Base-by-base conservation (phyloP, 2,797 vertebrate species). In the Cichlasoma orientale region DNA sequence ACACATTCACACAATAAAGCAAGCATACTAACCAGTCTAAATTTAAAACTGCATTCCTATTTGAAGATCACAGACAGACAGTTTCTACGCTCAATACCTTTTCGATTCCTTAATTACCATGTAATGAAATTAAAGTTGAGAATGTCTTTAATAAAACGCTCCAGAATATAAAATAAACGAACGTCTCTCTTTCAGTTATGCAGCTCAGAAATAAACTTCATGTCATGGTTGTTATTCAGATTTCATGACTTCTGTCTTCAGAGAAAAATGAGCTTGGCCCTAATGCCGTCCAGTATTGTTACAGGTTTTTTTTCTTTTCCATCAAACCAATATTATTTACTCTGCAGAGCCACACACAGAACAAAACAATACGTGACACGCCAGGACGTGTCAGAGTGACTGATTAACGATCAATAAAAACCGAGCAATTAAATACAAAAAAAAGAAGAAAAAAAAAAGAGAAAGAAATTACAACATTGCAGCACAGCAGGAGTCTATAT, bases 111-210 rank as follows among this genome's bases (percentile, higher is more conserved):
- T 77, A 82, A 90, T 89, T 85, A 84, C 57, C 78, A 66, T 76
- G 77, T 74, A 83, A 82, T 79, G 68, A 88, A 89, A 82, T 74
- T 19, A 78, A 81, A 27, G 66, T 63, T 56, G n/a, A 78, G 74
- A 73, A 72, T 69, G 16, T 36, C 56, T 38, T 70, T 47, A 53
- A 27, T 80, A 56, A 77, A 86, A 86, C 0, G 18, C 38, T 68
- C 11, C 23, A 47, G 52, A 82, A 89, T 69, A 61, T 31, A 78
- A 87, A 86, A 53, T 3, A 58, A 56, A 50, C n/a, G n/a, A 55
- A 70, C 19, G 25, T 50, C 59, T 83, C 18, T 5, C 82, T 74
- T 31, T 50, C 55, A 58, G 29, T 2, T 1, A 54, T n/a, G 31
- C 57, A 16, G 78, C 57, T 63, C 54, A 53, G 77, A 83, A 85